Evolutionary conservation across 2,113 vertebrate species (phyloP), one percentile per base, ranked within the genome.

Genomic region (Coreoperca whiteheadi): DNA sequence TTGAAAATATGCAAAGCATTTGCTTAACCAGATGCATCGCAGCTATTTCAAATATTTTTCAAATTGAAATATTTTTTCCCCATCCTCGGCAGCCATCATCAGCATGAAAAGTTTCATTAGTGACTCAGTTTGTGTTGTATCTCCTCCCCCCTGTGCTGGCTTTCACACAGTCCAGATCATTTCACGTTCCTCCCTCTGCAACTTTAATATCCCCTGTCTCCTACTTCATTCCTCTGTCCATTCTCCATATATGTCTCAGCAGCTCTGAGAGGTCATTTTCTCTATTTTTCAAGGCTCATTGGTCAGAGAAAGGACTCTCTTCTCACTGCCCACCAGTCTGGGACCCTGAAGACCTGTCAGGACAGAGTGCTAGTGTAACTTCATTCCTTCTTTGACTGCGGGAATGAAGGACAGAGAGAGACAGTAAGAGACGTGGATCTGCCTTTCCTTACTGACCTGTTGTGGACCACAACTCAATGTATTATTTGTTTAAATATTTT

Each of bases 221-320:
- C 50, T 20, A 12, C 70, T 59, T 74, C 46, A 60, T 51, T 60
- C 63, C 28, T 65, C 70, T 69, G 65, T 77, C 20, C 30, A 16
- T 64, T 68, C 61, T 83, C 71, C 34, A 41, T 85, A 76, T 30
- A 50, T 71, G 78, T 89, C 84, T 79, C 63, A 50, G 82, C 77
- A 74, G 60, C 75, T 88, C 82, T 90, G 79, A 54, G 43, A 86
- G 85, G 90, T 93, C 71, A 79, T 72, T 86, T 64, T 87, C 51
- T 82, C 76, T 74, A 71, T 90, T 91, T 79, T 92, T 89, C 77
- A 81, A 82, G 91, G 83, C 89, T 91, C 82, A 53, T 90, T 92
- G 89, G 73, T 83, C 81, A 74, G 81, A 82, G 67, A 77, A 59
- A 86, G 74, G 69, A 51, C 88, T 88, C 84, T 75, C 70, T 59